These are phyloP conservation scores for Drosophila pseudotalamancana DNA, from an alignment of 2,888 invertebrate species.

Conservation along the genomic window DNA sequence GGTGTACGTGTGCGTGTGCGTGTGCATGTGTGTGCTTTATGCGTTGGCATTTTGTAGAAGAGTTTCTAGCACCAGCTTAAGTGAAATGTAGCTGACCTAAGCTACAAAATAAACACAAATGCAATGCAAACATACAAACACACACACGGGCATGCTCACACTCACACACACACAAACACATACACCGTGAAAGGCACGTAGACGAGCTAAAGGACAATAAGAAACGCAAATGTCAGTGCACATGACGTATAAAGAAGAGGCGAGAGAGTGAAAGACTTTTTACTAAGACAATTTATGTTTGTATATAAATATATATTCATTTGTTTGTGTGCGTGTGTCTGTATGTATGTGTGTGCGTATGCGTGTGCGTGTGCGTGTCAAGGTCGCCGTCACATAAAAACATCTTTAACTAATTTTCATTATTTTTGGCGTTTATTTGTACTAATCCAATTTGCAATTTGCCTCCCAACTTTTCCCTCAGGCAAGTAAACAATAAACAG, in stretches of 20 bases:
- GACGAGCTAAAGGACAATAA: constrained; percentile 42
- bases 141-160: background rate
- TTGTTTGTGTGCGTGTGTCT: background rate
- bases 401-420: constrained; percentile 57
- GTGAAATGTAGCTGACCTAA: constrained; percentile 83
- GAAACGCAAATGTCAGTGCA: constrained; percentile 54
- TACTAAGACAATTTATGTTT: background rate
- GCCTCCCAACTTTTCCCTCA: constrained; percentile 79
- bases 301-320: background rate
- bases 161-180: background rate
- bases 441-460: constrained; percentile 78
- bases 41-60: constrained; percentile 58
- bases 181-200: constrained; percentile 16
- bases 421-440: constrained; percentile 43
- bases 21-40: constrained; percentile 15
- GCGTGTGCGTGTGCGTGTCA: constrained; percentile 25
- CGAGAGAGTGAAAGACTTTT: background rate
- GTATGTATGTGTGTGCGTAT: constrained; percentile 3
- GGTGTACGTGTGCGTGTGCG: constrained; percentile 15
- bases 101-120: constrained; percentile 76
- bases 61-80: constrained; percentile 65
- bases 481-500: constrained; percentile 67
- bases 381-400: constrained; percentile 36
- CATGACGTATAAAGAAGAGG: constrained; percentile 8
- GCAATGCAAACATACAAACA: constrained; percentile 31